Evolutionary conservation across 2,113 vertebrate species (phyloP).

Genomic region (Myrmecophaga tridactyla): DNA sequence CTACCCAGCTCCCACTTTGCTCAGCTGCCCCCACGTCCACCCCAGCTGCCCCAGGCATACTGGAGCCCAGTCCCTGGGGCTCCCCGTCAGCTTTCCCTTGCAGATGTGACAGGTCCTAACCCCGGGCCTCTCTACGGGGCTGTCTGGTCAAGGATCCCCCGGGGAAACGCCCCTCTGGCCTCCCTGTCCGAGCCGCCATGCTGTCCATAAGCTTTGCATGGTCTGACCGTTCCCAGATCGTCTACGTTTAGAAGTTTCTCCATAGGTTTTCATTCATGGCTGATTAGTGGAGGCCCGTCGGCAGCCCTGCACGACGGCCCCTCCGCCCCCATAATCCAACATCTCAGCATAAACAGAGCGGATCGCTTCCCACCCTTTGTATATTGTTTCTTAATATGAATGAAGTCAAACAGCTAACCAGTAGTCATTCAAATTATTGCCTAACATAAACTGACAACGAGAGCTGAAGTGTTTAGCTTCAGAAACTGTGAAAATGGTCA

Average conservation of each 20-base stretch:
- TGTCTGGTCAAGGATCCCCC: no score
- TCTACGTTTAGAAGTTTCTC: neutral
- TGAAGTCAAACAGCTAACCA: conserved; percentile 72
- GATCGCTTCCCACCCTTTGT: conserved; percentile 79
- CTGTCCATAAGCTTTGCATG: neutral
- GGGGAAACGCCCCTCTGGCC: no score
- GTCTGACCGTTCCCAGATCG: neutral
- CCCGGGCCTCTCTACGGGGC: neutral
- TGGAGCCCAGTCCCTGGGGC: conserved; percentile 15
- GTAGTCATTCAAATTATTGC: conserved; percentile 57
- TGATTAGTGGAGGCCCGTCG: conserved; percentile 40
- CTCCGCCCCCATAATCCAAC: conserved; percentile 2
- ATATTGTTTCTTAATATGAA: conserved; percentile 78
- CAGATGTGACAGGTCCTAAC: conserved; percentile 31
- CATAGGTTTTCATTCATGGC: conserved; percentile 42
- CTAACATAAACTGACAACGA: conserved; percentile 70
- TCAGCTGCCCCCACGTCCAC: fast-evolving
- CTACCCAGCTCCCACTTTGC: neutral
- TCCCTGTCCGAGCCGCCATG: conserved; percentile 3
- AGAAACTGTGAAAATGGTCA: conserved; percentile 67
- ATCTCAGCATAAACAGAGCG: conserved; percentile 71
- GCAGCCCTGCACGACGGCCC: neutral
- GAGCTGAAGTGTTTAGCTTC: conserved; percentile 66
- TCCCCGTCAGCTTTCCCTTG: conserved; percentile 49
- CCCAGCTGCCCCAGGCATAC: neutral